These are phyloP conservation scores for Acrobasis repandana DNA, from an alignment of 2,888 invertebrate species.

Conservation along the genomic window DNA sequence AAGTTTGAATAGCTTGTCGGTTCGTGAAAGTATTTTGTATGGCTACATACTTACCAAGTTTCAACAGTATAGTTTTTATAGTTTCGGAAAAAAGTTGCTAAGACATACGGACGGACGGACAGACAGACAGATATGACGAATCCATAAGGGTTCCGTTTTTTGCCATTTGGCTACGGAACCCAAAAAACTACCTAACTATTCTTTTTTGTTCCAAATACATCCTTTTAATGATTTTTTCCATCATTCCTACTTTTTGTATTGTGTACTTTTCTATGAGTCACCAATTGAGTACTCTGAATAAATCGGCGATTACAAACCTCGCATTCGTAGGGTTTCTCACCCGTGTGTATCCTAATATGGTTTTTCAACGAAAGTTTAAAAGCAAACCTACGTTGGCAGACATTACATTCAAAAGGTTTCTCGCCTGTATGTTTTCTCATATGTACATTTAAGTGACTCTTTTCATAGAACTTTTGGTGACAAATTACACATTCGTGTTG, in stretches of 20 bases:
- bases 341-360: not conserved
- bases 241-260: not conserved
- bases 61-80: too few relatives aligned
- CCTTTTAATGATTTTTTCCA: too few relatives aligned
- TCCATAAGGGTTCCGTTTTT: too few relatives aligned
- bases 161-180: too few relatives aligned
- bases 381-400: not conserved
- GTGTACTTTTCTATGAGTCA: not conserved
- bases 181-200: too few relatives aligned
- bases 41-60: too few relatives aligned
- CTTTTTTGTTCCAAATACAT: too few relatives aligned
- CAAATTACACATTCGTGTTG: not conserved
- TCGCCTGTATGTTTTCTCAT: not conserved
- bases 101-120: too few relatives aligned
- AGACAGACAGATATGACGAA: too few relatives aligned
- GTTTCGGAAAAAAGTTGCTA: too few relatives aligned
- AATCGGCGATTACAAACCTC: not conserved
- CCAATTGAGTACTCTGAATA: not conserved
- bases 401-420: not conserved
- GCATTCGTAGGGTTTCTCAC: not conserved
- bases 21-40: too few relatives aligned
- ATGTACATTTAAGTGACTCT: not conserved
- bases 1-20: too few relatives aligned
- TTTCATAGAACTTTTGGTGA: not conserved
- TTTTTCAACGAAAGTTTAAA: not conserved